These are phyloP conservation scores for Tolypeutes matacus DNA, from an alignment of 2,797 vertebrate species.

Conservation along the genomic window DNA sequence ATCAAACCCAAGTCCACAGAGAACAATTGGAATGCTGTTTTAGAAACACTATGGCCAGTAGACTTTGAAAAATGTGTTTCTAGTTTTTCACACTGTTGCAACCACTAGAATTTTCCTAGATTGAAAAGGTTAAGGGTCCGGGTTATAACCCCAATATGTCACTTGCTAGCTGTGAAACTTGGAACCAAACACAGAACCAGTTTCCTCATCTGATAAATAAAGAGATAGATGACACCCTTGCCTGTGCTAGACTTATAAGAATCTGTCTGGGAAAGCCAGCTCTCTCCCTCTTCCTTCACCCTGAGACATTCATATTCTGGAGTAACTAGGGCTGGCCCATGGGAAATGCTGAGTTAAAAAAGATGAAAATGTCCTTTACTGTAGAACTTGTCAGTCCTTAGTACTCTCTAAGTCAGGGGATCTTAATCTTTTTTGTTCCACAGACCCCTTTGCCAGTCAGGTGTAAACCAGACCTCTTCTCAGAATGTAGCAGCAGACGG, in stretches of 20 bases:
- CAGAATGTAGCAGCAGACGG: too few species aligned
- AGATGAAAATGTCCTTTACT: not conserved
- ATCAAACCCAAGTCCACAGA: not conserved
- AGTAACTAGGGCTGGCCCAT: not conserved
- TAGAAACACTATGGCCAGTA: not conserved
- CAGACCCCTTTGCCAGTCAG: too few species aligned
- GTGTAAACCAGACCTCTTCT: too few species aligned
- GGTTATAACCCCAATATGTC: not conserved
- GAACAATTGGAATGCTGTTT: not conserved
- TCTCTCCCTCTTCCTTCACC: not conserved
- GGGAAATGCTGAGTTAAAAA: not conserved
- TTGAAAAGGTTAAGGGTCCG: not conserved
- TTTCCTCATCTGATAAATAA: not conserved
- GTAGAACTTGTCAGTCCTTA: not conserved
- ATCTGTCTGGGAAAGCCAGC: not conserved
- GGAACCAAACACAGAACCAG: not conserved
- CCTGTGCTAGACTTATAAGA: not conserved
- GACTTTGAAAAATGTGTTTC: not conserved
- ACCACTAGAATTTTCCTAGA: not conserved
- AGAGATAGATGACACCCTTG: not conserved
- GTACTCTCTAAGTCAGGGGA: not conserved
- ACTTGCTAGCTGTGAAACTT: not conserved
- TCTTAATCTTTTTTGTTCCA: too few species aligned
- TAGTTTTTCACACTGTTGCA: not conserved
- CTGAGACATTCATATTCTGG: not conserved